Evolutionary conservation across 2,888 invertebrate species (phyloP).

Genomic region (Lobophora halterata): DNA sequence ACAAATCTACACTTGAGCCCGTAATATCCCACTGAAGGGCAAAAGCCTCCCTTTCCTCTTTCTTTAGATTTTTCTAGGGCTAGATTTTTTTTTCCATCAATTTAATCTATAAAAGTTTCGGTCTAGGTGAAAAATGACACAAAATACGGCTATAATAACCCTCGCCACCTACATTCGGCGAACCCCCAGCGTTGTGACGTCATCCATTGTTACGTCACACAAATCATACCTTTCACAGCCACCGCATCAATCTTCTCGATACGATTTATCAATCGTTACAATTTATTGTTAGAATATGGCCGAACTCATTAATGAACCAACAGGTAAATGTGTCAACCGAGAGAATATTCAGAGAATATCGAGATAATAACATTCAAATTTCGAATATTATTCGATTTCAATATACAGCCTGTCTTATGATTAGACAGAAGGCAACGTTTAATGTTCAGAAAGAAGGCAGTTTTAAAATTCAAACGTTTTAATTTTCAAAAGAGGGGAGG

Average conservation of each 20-base stretch:
- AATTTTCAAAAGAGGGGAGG: conserved; percentile 9
- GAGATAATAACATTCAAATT: too few species aligned
- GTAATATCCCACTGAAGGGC: too few species aligned
- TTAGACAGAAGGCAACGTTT: too few species aligned
- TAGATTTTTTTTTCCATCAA: too few species aligned
- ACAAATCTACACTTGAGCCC: too few species aligned
- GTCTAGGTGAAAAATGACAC: conserved; percentile 23
- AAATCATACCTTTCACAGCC: conserved; percentile 50
- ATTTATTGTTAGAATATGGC: conserved; percentile 55
- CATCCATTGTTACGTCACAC: conserved; percentile 51
- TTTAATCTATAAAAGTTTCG: too few species aligned
- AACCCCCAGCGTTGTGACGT: conserved; percentile 44
- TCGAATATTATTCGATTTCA: too few species aligned
- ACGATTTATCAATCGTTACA: conserved; percentile 58
- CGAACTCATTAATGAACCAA: conserved; percentile 50
- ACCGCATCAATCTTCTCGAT: conserved; percentile 61
- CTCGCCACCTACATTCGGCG: conserved; percentile 14
- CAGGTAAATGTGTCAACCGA: conserved; percentile 37
- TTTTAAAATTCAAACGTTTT: conserved; percentile 1
- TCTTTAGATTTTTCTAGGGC: too few species aligned
- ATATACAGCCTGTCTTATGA: too few species aligned
- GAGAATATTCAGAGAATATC: too few species aligned
- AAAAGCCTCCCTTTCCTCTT: too few species aligned
- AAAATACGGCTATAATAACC: conserved; percentile 13
- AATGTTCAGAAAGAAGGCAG: too few species aligned